These are phyloP conservation scores for Nothura maculosa DNA, from an alignment of 2,797 vertebrate genomes.

Conservation along the genomic window DNA sequence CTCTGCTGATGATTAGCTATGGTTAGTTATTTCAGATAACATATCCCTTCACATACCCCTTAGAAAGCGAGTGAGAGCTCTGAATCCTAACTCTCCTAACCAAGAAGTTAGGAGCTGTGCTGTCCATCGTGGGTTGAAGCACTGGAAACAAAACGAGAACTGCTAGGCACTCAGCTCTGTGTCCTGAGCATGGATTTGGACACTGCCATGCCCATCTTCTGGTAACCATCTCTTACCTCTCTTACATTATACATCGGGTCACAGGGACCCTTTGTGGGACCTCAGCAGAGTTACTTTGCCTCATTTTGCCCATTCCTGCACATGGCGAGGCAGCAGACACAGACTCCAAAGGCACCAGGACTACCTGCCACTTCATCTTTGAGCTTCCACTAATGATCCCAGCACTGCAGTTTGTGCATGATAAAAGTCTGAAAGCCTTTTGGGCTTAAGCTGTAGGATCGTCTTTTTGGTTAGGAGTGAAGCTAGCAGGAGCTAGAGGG, in stretches of 20 bases:
- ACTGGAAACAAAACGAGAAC: neutral
- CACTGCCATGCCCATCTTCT: neutral
- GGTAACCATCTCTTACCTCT: neutral
- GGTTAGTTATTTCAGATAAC: neutral
- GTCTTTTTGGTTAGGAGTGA: neutral
- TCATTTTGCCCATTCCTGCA: fast-evolving
- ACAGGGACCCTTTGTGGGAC: neutral
- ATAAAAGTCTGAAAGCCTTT: neutral
- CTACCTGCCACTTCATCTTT: neutral
- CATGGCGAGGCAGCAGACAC: neutral
- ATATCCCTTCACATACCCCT: neutral
- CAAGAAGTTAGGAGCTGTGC: neutral
- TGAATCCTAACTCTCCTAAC: no score
- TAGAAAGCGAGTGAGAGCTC: neutral
- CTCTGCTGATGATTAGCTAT: neutral
- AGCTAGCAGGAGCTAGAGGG: neutral
- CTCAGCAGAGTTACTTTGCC: neutral
- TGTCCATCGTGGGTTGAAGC: neutral
- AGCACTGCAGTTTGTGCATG: neutral
- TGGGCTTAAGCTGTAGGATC: neutral
- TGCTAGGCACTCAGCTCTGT: neutral
- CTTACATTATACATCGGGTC: neutral
- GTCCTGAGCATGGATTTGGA: neutral
- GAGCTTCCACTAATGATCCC: fast-evolving
- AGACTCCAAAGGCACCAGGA: neutral